Evolutionary conservation across 2,888 invertebrate genomes (phyloP).

Genomic region (Subacronicta megacephala): DNA sequence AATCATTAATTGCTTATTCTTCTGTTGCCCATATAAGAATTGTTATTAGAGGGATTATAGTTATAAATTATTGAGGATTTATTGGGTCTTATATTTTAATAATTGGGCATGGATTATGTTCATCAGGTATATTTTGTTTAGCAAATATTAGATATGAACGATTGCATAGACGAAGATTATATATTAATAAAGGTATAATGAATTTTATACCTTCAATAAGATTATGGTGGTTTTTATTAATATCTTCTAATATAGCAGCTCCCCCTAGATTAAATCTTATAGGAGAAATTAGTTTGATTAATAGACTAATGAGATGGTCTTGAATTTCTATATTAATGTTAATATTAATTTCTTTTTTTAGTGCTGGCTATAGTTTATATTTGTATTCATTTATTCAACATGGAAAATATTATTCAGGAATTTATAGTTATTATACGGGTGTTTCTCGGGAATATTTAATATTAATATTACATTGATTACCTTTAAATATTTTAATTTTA

Average conservation of each 20-base stretch:
- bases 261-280: conserved; percentile 92
- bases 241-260: conserved; percentile 91
- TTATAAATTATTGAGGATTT: conserved; percentile 87
- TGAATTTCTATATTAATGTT: conserved; percentile 86
- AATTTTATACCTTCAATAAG: conserved; percentile 89
- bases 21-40: conserved; percentile 93
- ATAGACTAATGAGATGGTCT: conserved; percentile 88
- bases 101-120: conserved; percentile 91
- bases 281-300: conserved; percentile 91
- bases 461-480: conserved; percentile 90
- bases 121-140: conserved; percentile 91
- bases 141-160: conserved; percentile 91
- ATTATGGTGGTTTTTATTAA: conserved; percentile 91
- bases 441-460: conserved; percentile 90
- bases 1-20: conserved; percentile 93
- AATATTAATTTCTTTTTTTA: conserved; percentile 91
- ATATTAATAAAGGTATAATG: conserved; percentile 91
- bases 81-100: conserved; percentile 89
- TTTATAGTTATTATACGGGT: conserved; percentile 85
- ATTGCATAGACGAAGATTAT: conserved; percentile 89
- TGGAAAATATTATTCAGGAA: conserved; percentile 85
- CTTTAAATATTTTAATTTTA: conserved; percentile 91
- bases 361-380: conserved; percentile 91
- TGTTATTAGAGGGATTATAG: conserved; percentile 89
- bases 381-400: conserved; percentile 91